A percentile compares a stretch with the other conserved stretches of the same genome.
These are phyloP conservation scores for Maniola jurtina DNA, from an alignment of 1,140 invertebrate species.

Conservation along the genomic window DNA sequence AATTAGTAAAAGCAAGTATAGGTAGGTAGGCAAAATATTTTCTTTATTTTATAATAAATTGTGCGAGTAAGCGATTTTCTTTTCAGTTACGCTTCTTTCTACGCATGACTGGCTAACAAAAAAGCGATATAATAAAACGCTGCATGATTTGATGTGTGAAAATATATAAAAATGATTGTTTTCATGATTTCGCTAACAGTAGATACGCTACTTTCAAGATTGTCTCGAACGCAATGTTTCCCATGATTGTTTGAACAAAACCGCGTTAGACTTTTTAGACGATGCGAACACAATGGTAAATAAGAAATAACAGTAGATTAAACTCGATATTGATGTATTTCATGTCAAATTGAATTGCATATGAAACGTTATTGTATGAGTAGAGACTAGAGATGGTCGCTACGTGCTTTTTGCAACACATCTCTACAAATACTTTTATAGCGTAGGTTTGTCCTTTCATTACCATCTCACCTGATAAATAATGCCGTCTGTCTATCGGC, in stretches of 20 bases:
- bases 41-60: neutral
- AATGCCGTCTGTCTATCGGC: too few relatives aligned
- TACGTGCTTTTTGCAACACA: neutral
- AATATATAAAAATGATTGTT: conserved; percentile 21
- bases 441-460: too few relatives aligned
- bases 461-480: too few relatives aligned
- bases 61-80: neutral
- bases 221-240: conserved; percentile 27
- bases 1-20: too few relatives aligned
- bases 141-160: conserved; percentile 22
- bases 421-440: neutral
- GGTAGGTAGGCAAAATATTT: too few relatives aligned
- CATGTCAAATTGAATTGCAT: conserved; percentile 8
- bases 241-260: conserved; percentile 33
- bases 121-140: conserved; percentile 9
- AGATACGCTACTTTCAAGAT: conserved; percentile 31
- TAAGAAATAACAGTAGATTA: conserved; percentile 20
- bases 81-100: neutral
- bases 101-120: conserved; percentile 7
- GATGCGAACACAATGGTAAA: conserved; percentile 23
- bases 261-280: neutral
- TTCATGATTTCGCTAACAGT: conserved; percentile 39
- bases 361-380: conserved; percentile 3
- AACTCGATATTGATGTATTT: conserved; percentile 11
- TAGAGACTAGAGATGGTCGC: neutral